Evolutionary conservation across 2,888 invertebrate genomes (phyloP), one percentile per base, ranked within the genome.

Genomic region (Bruchidius siliquastri): DNA sequence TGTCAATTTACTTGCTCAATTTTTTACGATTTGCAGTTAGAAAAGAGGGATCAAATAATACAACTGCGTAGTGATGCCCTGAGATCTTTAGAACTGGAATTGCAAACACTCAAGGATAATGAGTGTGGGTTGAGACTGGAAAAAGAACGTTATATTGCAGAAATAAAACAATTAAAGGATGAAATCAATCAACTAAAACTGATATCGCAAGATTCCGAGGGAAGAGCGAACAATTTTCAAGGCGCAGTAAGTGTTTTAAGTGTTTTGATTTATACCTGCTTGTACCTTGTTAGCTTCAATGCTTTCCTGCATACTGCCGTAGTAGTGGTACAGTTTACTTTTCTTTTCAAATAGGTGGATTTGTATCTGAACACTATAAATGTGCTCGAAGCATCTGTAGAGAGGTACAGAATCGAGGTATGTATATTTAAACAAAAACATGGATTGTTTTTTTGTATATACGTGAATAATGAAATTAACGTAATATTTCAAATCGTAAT

Each of bases 331-430:
- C 8, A 30, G 4, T 30, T 8, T 49, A 13, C 18, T 49, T 49
- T 49, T 49, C 78, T 72, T 73, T 73, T 70, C 30, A 71, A 72
- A 66, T 75, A 86, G 86, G 85, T 85, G 75, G 83, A 85, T 78
- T 77, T 84, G 66, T 85, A 85, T 76, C 76, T 82, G 70, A 84
- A 86, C 78, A 84, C 86, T 4, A 80, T 86, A 72, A 83, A 80
- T 73, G 80, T 85, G 20, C 76, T 86, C 73, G 85, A 86, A 80
- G 80, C 81, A 67, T 77, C 84, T 0, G 84, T 84, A 76, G 81
- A 84, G 73, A 81, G 82, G 74, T 79, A 82, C 2, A 84, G 82
- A 79, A 78, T 81, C 49, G 84, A 87, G 83, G 86, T 86, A 81
- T 74, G 80, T 77, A 49, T n/a, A n/a, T n/a, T n/a, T n/a, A n/a